Evolutionary conservation across 1,140 invertebrate genomes (phyloP).

Genomic region (Heliconius nattereri): DNA sequence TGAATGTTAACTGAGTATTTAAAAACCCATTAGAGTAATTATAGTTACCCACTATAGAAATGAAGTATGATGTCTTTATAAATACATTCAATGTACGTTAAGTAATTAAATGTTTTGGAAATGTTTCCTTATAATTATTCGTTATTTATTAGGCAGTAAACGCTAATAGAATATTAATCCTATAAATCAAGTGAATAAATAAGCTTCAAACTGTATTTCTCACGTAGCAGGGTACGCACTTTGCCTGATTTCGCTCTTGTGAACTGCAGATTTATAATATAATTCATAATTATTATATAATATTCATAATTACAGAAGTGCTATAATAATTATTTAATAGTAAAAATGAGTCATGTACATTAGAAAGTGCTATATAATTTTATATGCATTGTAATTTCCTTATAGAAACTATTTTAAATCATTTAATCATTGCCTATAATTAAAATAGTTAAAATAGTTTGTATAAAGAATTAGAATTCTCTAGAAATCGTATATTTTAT

Average conservation of each 20-base stretch:
- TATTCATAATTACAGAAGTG: background rate
- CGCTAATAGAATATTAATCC: background rate
- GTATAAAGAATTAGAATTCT: background rate
- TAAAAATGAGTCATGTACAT: background rate
- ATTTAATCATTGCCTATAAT: background rate
- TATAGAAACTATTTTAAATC: background rate
- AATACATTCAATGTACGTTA: background rate
- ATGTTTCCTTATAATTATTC: background rate
- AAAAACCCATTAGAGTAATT: conserved; percentile 8
- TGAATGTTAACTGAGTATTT: conserved; percentile 14
- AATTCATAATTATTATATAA: background rate
- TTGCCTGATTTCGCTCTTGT: too few species aligned
- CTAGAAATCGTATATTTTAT: background rate
- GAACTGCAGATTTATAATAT: too few species aligned
- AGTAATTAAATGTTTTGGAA: conserved; percentile 9
- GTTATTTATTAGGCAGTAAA: background rate
- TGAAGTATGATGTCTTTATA: conserved; percentile 1
- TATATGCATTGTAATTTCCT: background rate
- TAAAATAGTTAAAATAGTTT: background rate
- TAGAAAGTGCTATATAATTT: background rate
- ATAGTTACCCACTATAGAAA: background rate
- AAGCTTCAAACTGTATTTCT: background rate
- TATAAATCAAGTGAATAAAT: too few species aligned
- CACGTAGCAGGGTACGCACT: background rate
- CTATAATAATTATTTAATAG: background rate